These are phyloP conservation scores for Scylla paramamosain DNA, from an alignment of 1,140 invertebrate species.

Conservation along the genomic window DNA sequence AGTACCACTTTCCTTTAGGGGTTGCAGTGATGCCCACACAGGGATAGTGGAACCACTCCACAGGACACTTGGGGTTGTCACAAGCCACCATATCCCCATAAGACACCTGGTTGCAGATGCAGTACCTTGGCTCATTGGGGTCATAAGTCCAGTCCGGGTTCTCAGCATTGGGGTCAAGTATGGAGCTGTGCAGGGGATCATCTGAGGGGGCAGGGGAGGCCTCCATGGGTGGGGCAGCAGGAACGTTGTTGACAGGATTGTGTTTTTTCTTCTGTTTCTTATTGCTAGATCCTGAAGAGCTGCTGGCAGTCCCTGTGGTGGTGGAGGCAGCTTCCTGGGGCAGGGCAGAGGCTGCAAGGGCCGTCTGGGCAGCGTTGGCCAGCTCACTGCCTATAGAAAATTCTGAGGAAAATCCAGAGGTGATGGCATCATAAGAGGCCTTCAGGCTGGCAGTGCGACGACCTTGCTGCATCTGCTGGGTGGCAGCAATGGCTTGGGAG, in stretches of 20 bases:
- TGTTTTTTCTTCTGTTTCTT: constrained; percentile 86
- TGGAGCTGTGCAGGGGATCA: constrained; percentile 74
- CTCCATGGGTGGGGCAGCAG: constrained; percentile 80
- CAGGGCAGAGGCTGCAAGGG: constrained; percentile 85
- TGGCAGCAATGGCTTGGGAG: constrained; percentile 97
- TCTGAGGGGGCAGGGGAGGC: constrained; percentile 79
- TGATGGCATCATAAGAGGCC: constrained; percentile 94
- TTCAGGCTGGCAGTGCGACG: constrained; percentile 95
- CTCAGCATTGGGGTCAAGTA: constrained; percentile 79
- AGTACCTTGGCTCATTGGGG: constrained; percentile 97
- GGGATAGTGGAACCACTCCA: constrained; percentile 99
- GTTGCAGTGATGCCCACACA: constrained; percentile 97
- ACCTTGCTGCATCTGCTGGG: constrained; percentile 97
- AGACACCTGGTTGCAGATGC: constrained; percentile 98
- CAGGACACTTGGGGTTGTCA: constrained; percentile 97
- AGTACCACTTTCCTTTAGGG: constrained; percentile 99
- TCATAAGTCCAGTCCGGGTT: constrained; percentile 91
- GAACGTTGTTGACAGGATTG: constrained; percentile 69
- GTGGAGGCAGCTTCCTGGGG: constrained; percentile 62
- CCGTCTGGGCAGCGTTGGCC: constrained; percentile 88
- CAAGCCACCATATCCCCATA: constrained; percentile 99
- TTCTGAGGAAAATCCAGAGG: constrained; percentile 82
- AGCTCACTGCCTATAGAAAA: constrained; percentile 86
- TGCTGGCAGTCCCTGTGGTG: constrained; percentile 32
- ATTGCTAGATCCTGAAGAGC: constrained; percentile 72